Evolutionary conservation across 2,888 invertebrate genomes (phyloP).

Genomic region (Abrostola triplasia): DNA sequence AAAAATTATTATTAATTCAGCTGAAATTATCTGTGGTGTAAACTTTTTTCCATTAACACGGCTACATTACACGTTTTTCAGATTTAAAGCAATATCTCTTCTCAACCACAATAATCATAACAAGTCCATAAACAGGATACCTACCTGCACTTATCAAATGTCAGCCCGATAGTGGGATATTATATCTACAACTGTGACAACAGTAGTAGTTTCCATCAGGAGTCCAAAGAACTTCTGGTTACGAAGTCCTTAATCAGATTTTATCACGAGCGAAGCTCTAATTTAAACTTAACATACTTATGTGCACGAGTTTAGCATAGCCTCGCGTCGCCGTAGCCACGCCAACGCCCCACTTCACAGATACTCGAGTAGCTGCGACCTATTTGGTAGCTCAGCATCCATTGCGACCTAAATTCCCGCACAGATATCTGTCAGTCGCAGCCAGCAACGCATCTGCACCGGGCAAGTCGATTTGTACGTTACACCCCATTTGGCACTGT

Average conservation of each 20-base stretch:
- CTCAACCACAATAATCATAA: too few species aligned
- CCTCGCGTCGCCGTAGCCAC: constrained; percentile 35
- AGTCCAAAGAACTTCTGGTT: not conserved
- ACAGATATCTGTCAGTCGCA: constrained; percentile 68
- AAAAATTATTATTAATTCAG: too few species aligned
- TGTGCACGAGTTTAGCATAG: constrained; percentile 50
- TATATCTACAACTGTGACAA: not conserved
- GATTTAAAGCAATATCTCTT: too few species aligned
- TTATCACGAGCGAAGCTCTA: constrained; percentile 37
- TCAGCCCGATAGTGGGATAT: too few species aligned
- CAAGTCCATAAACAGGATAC: too few species aligned
- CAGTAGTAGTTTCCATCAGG: not conserved
- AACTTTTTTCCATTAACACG: too few species aligned
- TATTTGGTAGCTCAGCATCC: constrained; percentile 64
- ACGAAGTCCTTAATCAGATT: constrained; percentile 26
- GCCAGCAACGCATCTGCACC: constrained; percentile 65
- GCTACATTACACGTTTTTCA: too few species aligned
- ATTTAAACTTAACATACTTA: constrained; percentile 53
- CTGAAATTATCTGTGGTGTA: too few species aligned
- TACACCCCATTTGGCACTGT: constrained; percentile 65
- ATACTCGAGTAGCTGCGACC: constrained; percentile 59
- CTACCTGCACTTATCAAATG: too few species aligned
- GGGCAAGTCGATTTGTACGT: constrained; percentile 65
- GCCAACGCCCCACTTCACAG: constrained; percentile 54
- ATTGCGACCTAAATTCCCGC: constrained; percentile 70